Conservation (phyloP, 1,140 invertebrate species). For the Drosophila sechellia region DNA sequence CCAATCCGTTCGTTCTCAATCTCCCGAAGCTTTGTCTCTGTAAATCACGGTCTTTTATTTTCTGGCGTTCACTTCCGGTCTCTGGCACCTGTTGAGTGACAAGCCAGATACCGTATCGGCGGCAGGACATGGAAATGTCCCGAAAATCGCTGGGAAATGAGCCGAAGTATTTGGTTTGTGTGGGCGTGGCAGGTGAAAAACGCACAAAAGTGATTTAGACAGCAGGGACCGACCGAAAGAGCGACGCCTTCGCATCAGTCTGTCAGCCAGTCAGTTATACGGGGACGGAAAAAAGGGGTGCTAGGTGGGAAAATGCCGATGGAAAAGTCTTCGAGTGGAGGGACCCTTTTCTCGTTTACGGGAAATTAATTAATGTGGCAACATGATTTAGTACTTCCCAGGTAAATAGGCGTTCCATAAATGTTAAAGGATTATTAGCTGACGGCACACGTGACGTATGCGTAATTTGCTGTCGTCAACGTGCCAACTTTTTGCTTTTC, state of each 20-base stretch:
- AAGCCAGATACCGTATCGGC: constrained; percentile 27
- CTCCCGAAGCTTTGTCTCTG: neutral
- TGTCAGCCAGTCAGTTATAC: constrained; percentile 14
- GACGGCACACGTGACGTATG: constrained; percentile 79
- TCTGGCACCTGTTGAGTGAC: constrained; percentile 33
- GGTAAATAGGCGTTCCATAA: constrained; percentile 82
- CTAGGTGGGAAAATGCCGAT: constrained; percentile 3
- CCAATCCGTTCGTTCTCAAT: neutral
- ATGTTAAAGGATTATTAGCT: constrained; percentile 83
- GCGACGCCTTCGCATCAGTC: constrained; percentile 65
- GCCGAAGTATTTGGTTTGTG: constrained; percentile 46
- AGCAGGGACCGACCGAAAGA: constrained; percentile 34
- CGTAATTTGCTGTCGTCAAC: constrained; percentile 66
- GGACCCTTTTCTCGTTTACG: constrained; percentile 62
- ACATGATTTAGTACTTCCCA: constrained; percentile 83
- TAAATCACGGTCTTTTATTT: neutral
- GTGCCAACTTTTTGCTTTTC: constrained; percentile 6
- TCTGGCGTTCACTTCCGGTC: constrained; percentile 9
- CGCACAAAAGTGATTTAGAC: constrained; percentile 81
- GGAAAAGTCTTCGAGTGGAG: constrained; percentile 14
- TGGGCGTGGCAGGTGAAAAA: constrained; percentile 54
- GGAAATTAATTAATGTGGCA: constrained; percentile 81
- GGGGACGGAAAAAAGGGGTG: constrained; percentile 23
- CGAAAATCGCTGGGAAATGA: constrained; percentile 57
- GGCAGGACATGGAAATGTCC: constrained; percentile 36